These are phyloP conservation scores for Homarus americanus DNA, from an alignment of 1,140 invertebrate species.

Conservation along the genomic window DNA sequence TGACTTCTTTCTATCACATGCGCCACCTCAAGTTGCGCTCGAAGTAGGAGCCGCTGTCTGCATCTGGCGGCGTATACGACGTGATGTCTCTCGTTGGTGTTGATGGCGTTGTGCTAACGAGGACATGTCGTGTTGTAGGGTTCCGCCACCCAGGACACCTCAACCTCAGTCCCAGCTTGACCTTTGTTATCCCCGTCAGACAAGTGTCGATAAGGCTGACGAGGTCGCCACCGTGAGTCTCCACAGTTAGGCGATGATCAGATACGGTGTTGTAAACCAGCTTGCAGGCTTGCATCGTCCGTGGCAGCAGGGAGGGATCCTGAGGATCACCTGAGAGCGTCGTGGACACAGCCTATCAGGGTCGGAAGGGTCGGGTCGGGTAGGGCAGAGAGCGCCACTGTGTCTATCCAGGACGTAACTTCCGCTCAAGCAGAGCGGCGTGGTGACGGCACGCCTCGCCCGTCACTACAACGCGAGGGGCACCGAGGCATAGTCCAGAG, in stretches of 20 bases:
- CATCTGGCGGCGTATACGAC: constrained; percentile 74
- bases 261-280: constrained; percentile 87
- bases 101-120: constrained; percentile 75
- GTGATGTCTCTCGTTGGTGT: constrained; percentile 74
- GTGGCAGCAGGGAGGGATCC: constrained; percentile 87
- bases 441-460: constrained; percentile 85
- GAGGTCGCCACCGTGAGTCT: constrained; percentile 87
- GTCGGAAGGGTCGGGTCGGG: constrained; percentile 72
- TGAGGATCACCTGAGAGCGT: constrained; percentile 88
- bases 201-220: constrained; percentile 89
- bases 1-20: constrained; percentile 94
- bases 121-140: constrained; percentile 73
- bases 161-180: constrained; percentile 83
- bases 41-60: constrained; percentile 83
- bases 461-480: constrained; percentile 88
- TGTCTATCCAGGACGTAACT: constrained; percentile 67
- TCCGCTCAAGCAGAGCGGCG: constrained; percentile 76
- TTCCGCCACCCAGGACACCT: constrained; percentile 70
- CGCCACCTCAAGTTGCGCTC: constrained; percentile 90
- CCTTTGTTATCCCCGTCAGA: constrained; percentile 87
- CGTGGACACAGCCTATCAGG: constrained; percentile 81
- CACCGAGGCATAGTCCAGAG: constrained; percentile 90
- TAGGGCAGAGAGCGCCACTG: constrained; percentile 70
- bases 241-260: constrained; percentile 88
- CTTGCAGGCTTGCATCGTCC: constrained; percentile 86